phyloP scores from a whole-genome alignment of 2,888 invertebrate species.

The Philereme vetulata region DNA sequence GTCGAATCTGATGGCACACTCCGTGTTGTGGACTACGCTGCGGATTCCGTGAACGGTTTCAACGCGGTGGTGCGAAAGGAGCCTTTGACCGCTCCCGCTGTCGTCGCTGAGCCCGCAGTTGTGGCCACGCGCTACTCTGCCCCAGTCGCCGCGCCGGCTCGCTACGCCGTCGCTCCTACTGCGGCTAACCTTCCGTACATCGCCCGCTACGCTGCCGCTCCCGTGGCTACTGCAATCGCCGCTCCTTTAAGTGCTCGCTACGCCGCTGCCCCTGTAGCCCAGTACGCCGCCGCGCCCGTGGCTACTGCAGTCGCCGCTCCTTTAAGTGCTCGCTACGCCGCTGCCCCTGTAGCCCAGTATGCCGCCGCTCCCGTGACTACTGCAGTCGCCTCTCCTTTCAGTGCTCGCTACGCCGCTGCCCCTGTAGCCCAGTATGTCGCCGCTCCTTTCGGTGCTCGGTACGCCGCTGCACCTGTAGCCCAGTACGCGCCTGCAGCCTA shows the following conservation, averaged over 20 bases:
- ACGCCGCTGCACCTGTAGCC: conserved; percentile 34
- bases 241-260: conserved; percentile 22
- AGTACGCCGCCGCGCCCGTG: conserved; percentile 48
- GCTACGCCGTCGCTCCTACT: conserved; percentile 43
- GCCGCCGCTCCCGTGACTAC: conserved; percentile 40
- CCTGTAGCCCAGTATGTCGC: conserved; percentile 38
- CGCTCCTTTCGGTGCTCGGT: conserved; percentile 45
- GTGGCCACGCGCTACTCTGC: conserved; percentile 44
- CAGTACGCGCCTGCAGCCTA: conserved; percentile 25
- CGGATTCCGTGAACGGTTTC: conserved; percentile 72
- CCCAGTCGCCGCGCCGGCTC: conserved; percentile 39
- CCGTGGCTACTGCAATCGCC: conserved; percentile 41
- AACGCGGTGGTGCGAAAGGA: conserved; percentile 75
- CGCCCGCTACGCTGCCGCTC: conserved; percentile 42
- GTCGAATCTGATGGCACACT: conserved; percentile 74
- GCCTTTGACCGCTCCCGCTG: conserved; percentile 49
- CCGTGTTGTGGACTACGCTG: conserved; percentile 70
- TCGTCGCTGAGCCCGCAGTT: conserved; percentile 53
- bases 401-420: conserved; percentile 34
- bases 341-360: conserved; percentile 36
- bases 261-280: conserved; percentile 42
- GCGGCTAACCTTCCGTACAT: conserved; percentile 25
- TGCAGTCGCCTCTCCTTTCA: conserved; percentile 16
- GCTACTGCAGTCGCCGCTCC: conserved; percentile 31
- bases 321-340: conserved; percentile 30